phyloP scores from a whole-genome alignment of 2,888 invertebrate genomes.

The Galerucella pusilla region DNA sequence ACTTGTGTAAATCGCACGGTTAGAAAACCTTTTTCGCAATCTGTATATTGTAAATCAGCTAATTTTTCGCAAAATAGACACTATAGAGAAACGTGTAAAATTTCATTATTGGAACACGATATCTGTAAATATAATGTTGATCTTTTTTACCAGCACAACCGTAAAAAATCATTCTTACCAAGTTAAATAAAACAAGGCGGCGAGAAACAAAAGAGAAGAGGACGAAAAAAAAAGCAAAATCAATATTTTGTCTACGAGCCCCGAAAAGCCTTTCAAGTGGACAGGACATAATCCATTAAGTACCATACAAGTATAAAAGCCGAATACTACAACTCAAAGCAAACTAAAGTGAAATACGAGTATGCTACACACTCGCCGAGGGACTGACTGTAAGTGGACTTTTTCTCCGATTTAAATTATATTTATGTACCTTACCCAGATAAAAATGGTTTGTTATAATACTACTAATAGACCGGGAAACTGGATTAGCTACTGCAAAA shows the following conservation, averaged over 20 bases:
- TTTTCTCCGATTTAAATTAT: constrained; percentile 21
- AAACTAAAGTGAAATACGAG: constrained; percentile 54
- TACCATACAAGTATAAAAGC: constrained; percentile 51
- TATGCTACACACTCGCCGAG: constrained; percentile 24
- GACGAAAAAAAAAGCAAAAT: constrained; percentile 41
- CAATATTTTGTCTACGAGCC: constrained; percentile 49
- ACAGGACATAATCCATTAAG: constrained; percentile 52
- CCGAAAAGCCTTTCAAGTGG: constrained; percentile 47
- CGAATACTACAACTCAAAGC: constrained; percentile 51
- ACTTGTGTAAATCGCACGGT: no score
- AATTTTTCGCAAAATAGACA: not conserved
- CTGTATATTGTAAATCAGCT: no score
- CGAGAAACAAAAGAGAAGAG: constrained; percentile 39
- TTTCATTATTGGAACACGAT: constrained; percentile 10
- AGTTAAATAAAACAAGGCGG: constrained; percentile 37
- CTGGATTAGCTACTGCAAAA: not conserved
- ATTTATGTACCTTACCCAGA: constrained; percentile 15
- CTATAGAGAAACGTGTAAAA: constrained; percentile 2
- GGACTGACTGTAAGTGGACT: constrained; percentile 82
- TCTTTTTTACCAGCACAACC: constrained; percentile 15
- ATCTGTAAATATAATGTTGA: not conserved
- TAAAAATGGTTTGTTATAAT: constrained; percentile 3
- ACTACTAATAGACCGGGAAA: not conserved
- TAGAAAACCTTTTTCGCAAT: no score
- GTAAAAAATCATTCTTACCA: constrained; percentile 22